Conservation (phyloP, 2,113 vertebrate species). For the Rhinopomastus cyanomelas region DNA sequence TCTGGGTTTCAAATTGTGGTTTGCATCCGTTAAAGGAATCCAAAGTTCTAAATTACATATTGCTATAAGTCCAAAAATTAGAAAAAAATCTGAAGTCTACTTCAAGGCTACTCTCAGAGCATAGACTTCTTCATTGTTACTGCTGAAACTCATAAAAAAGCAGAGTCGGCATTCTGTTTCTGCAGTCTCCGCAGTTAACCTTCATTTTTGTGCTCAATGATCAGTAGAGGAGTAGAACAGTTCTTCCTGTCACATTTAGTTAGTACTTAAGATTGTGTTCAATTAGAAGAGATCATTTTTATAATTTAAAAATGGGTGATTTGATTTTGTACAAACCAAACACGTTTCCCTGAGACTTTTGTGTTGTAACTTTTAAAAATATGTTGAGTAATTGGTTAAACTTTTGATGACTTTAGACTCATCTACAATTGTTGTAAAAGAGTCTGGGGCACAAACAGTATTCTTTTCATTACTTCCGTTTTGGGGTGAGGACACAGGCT, state of each 20-base stretch:
- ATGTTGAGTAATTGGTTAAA: no score
- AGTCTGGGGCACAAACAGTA: no score
- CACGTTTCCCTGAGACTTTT: not conserved
- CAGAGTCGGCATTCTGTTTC: constrained; percentile 56
- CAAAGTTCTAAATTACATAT: not conserved
- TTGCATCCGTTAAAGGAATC: not conserved
- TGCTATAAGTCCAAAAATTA: not conserved
- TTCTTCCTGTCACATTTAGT: not conserved
- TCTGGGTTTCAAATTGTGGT: not conserved
- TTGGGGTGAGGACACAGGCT: no score
- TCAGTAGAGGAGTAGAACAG: constrained; percentile 8
- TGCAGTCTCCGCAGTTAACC: constrained; percentile 56
- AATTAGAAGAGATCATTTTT: not conserved
- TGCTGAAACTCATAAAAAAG: constrained; percentile 6
- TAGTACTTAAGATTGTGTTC: not conserved
- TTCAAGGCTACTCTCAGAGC: not conserved
- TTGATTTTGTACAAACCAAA: not conserved
- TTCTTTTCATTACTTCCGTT: no score
- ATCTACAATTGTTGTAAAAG: not conserved
- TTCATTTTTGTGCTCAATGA: constrained; percentile 35
- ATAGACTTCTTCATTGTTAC: not conserved
- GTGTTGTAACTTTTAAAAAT: not conserved
- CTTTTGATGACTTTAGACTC: not conserved
- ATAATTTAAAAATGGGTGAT: not conserved
- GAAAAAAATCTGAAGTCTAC: not conserved